Evolutionary conservation across 2,113 vertebrate genomes (phyloP).

Genomic region (Vulpes vulpes): DNA sequence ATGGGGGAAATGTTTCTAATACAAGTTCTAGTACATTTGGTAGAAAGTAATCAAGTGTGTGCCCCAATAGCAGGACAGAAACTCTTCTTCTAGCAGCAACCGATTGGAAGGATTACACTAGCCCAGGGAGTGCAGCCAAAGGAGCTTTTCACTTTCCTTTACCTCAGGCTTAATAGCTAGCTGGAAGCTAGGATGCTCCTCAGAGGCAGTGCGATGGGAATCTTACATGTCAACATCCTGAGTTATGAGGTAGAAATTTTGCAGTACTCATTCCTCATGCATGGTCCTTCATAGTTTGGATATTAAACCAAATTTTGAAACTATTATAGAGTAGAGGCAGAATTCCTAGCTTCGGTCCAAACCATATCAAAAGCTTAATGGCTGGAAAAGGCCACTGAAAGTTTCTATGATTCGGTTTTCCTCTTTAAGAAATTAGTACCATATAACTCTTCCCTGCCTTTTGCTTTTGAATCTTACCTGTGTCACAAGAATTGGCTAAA

Average conservation of each 20-base stretch:
- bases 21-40: background rate
- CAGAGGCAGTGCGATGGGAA: background rate
- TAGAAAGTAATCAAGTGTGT: background rate
- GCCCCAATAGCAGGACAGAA: background rate
- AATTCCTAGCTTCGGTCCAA: background rate
- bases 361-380: background rate
- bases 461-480: constrained; percentile 6
- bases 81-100: background rate
- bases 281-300: background rate
- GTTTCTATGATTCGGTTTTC: background rate
- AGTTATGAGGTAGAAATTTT: background rate
- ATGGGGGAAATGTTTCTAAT: constrained; percentile 11
- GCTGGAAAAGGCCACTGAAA: background rate
- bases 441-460: background rate
- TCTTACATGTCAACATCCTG: background rate
- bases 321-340: background rate
- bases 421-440: background rate
- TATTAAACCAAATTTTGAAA: background rate
- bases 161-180: background rate
- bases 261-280: no score
- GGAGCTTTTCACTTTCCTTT: background rate
- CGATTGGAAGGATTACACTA: background rate
- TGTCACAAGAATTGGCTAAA: background rate
- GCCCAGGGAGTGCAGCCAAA: background rate
- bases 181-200: background rate